A percentile compares a stretch with the other conserved stretches of the same genome.
Evolutionary conservation across 2,888 invertebrate species (phyloP).

Genomic region (Aricia artaxerxes): DNA sequence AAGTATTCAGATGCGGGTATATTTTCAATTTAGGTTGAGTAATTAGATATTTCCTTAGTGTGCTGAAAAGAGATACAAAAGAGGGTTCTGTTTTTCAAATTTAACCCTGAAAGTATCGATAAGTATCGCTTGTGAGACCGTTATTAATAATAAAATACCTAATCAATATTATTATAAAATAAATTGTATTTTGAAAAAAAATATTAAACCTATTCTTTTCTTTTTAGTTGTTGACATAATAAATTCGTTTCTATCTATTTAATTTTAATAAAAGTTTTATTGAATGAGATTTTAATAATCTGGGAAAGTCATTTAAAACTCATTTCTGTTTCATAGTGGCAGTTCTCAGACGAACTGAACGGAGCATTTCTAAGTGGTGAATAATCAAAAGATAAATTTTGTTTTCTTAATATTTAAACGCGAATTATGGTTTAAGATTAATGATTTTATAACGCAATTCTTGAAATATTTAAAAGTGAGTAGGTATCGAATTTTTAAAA

Average conservation of each 20-base stretch:
- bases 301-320: conserved; percentile 25
- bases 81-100: too few species aligned
- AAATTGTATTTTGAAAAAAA: background rate
- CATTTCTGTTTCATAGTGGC: conserved; percentile 5
- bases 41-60: too few species aligned
- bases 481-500: too few species aligned
- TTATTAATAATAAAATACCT: too few species aligned
- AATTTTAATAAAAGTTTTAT: background rate
- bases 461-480: too few species aligned
- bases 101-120: too few species aligned
- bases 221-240: background rate
- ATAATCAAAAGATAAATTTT: conserved; percentile 17
- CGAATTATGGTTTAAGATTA: background rate
- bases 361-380: conserved; percentile 13
- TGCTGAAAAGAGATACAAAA: too few species aligned
- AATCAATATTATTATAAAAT: too few species aligned
- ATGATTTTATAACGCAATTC: background rate
- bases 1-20: background rate
- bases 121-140: too few species aligned
- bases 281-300: conserved; percentile 14
- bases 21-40: background rate
- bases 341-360: conserved; percentile 18
- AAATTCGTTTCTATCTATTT: background rate
- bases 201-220: background rate
- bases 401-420: conserved; percentile 15